Conservation (phyloP, 2,888 invertebrate species). For the Hydropsyche betteni region DNA sequence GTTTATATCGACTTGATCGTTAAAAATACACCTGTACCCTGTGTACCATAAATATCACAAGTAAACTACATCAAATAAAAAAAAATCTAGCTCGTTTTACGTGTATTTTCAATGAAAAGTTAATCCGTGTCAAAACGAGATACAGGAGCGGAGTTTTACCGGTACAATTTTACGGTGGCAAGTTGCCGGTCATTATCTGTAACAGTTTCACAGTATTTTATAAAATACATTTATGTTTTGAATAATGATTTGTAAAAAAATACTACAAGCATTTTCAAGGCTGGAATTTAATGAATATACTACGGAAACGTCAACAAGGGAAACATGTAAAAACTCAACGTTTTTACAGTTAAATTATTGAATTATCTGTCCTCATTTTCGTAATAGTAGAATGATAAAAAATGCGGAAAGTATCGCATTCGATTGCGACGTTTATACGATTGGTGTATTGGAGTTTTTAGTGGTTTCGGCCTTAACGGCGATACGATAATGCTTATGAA, state of each 20-base stretch:
- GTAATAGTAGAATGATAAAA: neutral
- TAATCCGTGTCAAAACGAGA: constrained; percentile 27
- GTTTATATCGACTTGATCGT: too few relatives aligned
- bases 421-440: too few relatives aligned
- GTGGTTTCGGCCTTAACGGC: too few relatives aligned
- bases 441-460: too few relatives aligned
- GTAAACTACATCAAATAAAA: too few relatives aligned
- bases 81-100: neutral
- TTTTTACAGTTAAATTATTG: constrained; percentile 18
- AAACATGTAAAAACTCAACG: neutral
- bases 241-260: neutral
- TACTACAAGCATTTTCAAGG: neutral
- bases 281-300: constrained; percentile 9
- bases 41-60: too few relatives aligned
- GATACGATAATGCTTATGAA: too few relatives aligned
- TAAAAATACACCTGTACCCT: too few relatives aligned
- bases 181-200: constrained; percentile 25
- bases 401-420: constrained; percentile 12
- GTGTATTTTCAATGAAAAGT: constrained; percentile 28
- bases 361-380: constrained; percentile 10
- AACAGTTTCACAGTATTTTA: constrained; percentile 7
- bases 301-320: neutral
- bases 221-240: neutral
- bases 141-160: constrained; percentile 16
- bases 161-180: constrained; percentile 42